phyloP scores from a whole-genome alignment of 92 coral and sea anemone genomes.

The Phenganax stokvisi region DNA sequence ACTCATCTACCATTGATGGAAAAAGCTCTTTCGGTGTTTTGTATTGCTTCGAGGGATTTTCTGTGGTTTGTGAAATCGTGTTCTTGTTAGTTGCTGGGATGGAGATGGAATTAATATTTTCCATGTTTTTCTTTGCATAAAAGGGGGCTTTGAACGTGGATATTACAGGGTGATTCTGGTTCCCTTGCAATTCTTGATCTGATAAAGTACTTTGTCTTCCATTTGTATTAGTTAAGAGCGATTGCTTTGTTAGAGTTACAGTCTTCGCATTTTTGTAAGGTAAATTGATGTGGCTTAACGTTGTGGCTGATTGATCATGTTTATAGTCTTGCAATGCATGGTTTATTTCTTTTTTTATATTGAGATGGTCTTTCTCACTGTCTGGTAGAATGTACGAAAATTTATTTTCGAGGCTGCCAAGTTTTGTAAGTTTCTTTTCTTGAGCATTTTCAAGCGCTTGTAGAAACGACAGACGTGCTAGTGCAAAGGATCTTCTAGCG shows the following conservation, averaged over 20 bases:
- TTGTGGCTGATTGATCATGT: not conserved
- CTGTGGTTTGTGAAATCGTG: not conserved
- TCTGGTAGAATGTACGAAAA: conserved; percentile 18
- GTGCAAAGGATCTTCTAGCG: conserved; percentile 33
- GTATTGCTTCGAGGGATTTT: not conserved
- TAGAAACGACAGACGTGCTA: conserved; percentile 28
- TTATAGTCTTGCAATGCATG: conserved; percentile 8
- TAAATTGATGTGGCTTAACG: not conserved
- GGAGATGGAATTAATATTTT: not conserved
- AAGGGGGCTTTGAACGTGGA: not conserved
- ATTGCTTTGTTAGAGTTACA: not conserved
- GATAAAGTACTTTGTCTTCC: not conserved
- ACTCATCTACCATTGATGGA: not conserved
- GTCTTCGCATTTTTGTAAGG: not conserved
- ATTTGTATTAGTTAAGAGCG: not conserved
- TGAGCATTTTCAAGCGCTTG: conserved; percentile 32
- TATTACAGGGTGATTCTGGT: not conserved
- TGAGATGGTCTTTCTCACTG: not conserved
- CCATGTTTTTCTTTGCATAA: not conserved
- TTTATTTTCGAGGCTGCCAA: conserved; percentile 24
- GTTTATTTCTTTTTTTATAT: not conserved
- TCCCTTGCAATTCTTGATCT: not conserved
- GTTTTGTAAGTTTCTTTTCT: conserved; percentile 21
- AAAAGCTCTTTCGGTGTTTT: not conserved
- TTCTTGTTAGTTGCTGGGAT: not conserved